Evolutionary conservation across 92 coral and sea anemone species (phyloP).

Genomic region (Pocillopora meandrina): DNA sequence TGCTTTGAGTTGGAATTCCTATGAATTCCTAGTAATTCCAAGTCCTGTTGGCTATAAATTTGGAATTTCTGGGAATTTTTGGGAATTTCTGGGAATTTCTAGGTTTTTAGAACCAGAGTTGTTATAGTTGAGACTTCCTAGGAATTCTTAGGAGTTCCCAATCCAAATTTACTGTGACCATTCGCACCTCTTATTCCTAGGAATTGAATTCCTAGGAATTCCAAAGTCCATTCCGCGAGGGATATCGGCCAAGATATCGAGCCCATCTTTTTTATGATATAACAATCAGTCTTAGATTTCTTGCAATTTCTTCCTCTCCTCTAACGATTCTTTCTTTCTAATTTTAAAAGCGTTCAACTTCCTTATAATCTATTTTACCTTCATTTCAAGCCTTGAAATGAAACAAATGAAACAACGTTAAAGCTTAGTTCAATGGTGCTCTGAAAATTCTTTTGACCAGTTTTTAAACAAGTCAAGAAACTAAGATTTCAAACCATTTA

Average conservation of each 20-base stretch:
- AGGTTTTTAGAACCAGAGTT: no score
- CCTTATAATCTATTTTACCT: slow-evolving; percentile 52
- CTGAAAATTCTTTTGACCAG: slow-evolving; percentile 80
- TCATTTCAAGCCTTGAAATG: slow-evolving; percentile 59
- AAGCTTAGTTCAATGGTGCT: slow-evolving; percentile 77
- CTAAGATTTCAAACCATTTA: slow-evolving; percentile 96
- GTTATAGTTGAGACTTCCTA: no score
- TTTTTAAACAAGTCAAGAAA: slow-evolving; percentile 74
- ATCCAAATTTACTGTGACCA: no score
- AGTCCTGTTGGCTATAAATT: no score
- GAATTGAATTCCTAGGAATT: no score
- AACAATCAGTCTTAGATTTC: background rate
- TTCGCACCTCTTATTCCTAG: no score
- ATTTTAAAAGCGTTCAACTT: slow-evolving; percentile 63
- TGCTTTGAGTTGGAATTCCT: no score
- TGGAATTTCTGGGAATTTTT: no score
- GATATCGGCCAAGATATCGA: background rate
- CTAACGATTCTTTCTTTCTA: slow-evolving; percentile 21
- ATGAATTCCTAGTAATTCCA: no score
- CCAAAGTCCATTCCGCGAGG: no score
- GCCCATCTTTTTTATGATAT: background rate
- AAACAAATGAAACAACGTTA: slow-evolving; percentile 47
- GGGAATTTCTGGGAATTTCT: no score
- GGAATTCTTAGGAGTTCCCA: no score
- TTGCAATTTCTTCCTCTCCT: slow-evolving; percentile 8